These are phyloP conservation scores for Trochalopteron elliotii DNA, from an alignment of 2,113 vertebrate species.

Conservation along the genomic window DNA sequence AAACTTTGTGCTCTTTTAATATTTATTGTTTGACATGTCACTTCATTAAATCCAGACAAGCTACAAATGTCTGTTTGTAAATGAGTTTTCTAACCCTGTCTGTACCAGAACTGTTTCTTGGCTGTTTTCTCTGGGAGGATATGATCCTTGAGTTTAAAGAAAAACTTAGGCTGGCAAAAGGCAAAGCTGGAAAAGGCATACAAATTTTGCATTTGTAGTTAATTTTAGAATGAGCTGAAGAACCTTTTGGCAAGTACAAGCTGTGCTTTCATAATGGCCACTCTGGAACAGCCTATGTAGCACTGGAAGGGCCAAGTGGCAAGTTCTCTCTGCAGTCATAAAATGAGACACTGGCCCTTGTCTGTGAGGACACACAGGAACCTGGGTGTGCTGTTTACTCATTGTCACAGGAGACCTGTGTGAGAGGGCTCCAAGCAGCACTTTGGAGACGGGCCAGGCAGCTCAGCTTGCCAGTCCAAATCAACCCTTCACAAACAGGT, in stretches of 20 bases:
- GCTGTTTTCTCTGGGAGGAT: not conserved
- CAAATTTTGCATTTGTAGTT: not conserved
- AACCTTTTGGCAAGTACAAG: not conserved
- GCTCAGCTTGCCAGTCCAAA: not conserved
- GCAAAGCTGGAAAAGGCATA: not conserved
- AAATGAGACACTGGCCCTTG: not conserved
- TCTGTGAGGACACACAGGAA: accelerated
- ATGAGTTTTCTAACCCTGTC: not conserved
- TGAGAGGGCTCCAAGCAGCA: not conserved
- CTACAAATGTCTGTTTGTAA: not conserved
- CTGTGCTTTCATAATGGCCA: not conserved
- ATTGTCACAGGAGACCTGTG: not conserved
- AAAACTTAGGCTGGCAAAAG: not conserved
- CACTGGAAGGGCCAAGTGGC: not conserved
- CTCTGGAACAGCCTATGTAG: not conserved
- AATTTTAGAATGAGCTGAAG: not conserved
- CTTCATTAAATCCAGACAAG: not conserved
- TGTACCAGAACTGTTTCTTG: not conserved
- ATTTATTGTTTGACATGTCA: not conserved
- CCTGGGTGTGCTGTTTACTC: not conserved
- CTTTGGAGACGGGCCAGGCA: not conserved
- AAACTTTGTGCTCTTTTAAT: not conserved
- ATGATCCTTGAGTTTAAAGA: not conserved
- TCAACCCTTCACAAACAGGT: not conserved
- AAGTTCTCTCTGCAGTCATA: not conserved